Base-by-base conservation (phyloP, 2,888 invertebrate species). In the Drosophila borborema region DNA sequence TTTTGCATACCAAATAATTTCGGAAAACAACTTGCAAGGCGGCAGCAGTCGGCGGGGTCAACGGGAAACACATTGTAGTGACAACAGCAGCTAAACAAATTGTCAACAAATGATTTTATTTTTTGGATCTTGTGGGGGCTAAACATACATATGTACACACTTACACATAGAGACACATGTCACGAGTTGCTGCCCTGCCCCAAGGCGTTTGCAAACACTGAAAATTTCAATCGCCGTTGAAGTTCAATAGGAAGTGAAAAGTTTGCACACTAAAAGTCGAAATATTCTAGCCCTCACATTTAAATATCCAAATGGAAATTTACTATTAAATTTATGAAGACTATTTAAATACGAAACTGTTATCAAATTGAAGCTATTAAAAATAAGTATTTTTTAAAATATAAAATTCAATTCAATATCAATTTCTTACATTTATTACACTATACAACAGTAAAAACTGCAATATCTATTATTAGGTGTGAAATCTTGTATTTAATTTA, bases 1-100 rank as follows among this genome's bases (percentile, higher is more conserved):
- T 90, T 91, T 87, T 90, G 90, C 90, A 90, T 91, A 81, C 81
- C 80, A 90, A 90, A 91, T 90, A 88, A 86, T 88, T 88, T 84
- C 74, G 60, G 74, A 86, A 82, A 80, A 82, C 75, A 81, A 86
- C 81, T 86, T 83, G 81, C 70, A 80, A 80, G 74, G 58, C 69
- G 49, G 40, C 41, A 64, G 45, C 45, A n/a, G n/a, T 31, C 31
- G 5, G 43, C 34, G 49, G 34, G 40, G 38, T 12, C 34, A 65
- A 45, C 43, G 53, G 31, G 38, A 38, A 34, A 56, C 61, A 80
- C 23, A 78, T 85, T 85, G 89, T 85, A 89, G 86, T 87, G 89
- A 89, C 81, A 86, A 79, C 89, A 86, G 81, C 86, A 90, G 90
- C 90, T 86, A 88, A 86, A 75, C 84, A 90, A 90, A 86, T 90